A percentile compares a stretch with the other conserved stretches of the same genome.
These are phyloP conservation scores for Solen grandis DNA, from an alignment of 1,140 invertebrate species.

Conservation along the genomic window DNA sequence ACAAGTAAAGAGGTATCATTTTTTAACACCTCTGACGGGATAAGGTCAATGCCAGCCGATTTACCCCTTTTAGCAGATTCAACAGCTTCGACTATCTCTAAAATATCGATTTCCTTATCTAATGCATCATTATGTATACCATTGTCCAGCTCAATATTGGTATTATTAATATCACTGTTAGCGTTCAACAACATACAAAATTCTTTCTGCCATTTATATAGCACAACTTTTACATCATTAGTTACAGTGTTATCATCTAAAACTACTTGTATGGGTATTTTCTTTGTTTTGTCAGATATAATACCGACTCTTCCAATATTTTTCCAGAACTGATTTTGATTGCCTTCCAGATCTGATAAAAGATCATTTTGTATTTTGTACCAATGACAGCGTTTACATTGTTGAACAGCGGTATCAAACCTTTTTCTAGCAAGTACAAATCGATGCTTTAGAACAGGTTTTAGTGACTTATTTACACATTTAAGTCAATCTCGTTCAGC, in stretches of 20 bases:
- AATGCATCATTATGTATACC: no score
- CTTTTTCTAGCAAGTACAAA: not conserved
- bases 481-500: conserved; percentile 17
- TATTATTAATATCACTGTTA: no score
- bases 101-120: no score
- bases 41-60: no score
- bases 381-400: conserved; percentile 1
- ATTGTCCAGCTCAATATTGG: no score
- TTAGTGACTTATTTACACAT: not conserved
- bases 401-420: not conserved
- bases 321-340: conserved; percentile 14
- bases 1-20: no score
- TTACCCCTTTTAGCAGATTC: no score
- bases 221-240: not conserved
- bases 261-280: conserved; percentile 23
- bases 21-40: no score
- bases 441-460: not conserved
- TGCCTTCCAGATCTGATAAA: not conserved
- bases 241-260: not conserved
- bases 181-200: conserved; percentile 17
- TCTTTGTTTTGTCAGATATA: not conserved
- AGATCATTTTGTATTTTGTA: not conserved
- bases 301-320: conserved; percentile 23
- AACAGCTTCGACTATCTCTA: no score
- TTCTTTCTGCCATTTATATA: conserved; percentile 5